A percentile compares a stretch with the other conserved stretches of the same genome.
Conservation (phyloP, 1,140 invertebrate genomes). For the Archegozetes longisetosus region DNA sequence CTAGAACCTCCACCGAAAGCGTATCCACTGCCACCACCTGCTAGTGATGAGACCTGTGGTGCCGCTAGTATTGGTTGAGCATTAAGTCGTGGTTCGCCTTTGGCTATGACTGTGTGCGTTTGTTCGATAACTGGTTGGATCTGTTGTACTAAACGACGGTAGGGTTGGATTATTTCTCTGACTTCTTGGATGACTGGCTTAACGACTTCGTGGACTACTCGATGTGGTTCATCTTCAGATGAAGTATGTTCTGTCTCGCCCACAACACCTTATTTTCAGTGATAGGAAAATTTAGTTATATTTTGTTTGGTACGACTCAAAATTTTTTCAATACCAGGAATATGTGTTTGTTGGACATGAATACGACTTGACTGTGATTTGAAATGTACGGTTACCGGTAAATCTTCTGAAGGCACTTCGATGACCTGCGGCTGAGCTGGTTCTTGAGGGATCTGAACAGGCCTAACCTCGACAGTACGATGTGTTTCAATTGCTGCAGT, state of each 20-base stretch:
- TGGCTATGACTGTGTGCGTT: slow-evolving; percentile 13
- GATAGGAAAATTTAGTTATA: no score
- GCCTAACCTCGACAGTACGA: slow-evolving; percentile 10
- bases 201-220: slow-evolving; percentile 11
- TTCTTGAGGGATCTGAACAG: slow-evolving; percentile 1
- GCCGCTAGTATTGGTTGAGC: background rate
- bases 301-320: no score
- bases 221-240: slow-evolving; percentile 10
- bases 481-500: slow-evolving; percentile 5
- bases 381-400: slow-evolving; percentile 9
- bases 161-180: slow-evolving; percentile 13
- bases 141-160: slow-evolving; percentile 12
- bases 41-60: background rate
- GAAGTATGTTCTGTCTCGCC: slow-evolving; percentile 8
- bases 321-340: slow-evolving; percentile 5
- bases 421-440: slow-evolving; percentile 8
- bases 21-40: slow-evolving; percentile 2
- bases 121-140: slow-evolving; percentile 13
- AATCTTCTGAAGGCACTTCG: slow-evolving; percentile 8
- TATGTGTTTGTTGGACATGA: slow-evolving; percentile 12
- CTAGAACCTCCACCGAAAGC: background rate
- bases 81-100: slow-evolving; percentile 9
- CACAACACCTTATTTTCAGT: background rate
- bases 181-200: slow-evolving; percentile 12
- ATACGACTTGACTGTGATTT: slow-evolving; percentile 11